A percentile compares a stretch with the other conserved stretches of the same genome.
phyloP scores from a whole-genome alignment of 2,797 vertebrate species.

The Anabacerthia variegaticeps region DNA sequence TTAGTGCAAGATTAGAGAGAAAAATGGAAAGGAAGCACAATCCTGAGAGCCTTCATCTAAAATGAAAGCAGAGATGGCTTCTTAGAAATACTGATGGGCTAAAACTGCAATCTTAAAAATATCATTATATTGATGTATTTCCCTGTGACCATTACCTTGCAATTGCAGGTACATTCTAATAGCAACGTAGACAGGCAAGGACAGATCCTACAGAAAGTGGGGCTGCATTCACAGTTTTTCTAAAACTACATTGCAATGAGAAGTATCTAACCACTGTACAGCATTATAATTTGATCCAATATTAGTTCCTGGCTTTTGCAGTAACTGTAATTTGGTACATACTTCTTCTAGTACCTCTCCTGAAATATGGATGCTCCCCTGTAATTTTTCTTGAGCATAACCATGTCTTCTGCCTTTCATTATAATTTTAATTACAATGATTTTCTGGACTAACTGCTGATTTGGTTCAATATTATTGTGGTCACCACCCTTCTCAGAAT shows the following conservation, averaged over 20 bases:
- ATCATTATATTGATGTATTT: neutral
- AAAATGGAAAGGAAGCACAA: neutral
- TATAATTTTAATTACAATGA: neutral
- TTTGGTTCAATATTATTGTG: neutral
- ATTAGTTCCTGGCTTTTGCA: neutral
- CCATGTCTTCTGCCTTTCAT: neutral
- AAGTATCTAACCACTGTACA: neutral
- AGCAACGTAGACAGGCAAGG: neutral
- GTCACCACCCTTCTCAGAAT: neutral
- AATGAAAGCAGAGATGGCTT: neutral
- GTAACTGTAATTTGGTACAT: neutral
- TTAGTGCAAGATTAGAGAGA: neutral
- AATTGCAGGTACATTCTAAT: neutral
- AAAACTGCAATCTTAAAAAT: neutral
- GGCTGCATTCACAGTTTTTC: neutral
- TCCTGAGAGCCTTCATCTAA: neutral
- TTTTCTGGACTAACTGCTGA: neutral
- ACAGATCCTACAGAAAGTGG: neutral
- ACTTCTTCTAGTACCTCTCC: neutral
- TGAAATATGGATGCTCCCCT: neutral
- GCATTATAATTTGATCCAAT: neutral
- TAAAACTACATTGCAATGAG: neutral
- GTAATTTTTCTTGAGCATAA: neutral
- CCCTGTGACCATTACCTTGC: neutral
- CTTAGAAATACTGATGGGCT: neutral